phyloP scores from a whole-genome alignment of 1,140 invertebrate genomes.

The Sycobia sp. region DNA sequence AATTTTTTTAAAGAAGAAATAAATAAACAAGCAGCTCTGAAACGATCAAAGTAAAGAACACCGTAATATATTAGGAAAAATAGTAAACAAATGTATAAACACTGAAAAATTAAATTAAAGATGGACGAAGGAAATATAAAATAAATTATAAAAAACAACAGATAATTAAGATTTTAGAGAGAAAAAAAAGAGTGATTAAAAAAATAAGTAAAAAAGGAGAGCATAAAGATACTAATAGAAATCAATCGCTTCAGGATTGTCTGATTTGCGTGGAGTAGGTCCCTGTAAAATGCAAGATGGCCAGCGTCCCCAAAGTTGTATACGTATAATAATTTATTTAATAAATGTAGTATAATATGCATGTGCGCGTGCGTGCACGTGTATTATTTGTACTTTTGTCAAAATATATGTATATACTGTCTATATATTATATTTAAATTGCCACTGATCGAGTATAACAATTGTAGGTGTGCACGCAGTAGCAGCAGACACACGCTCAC shows the following conservation, averaged over 20 bases:
- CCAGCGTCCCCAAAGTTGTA: conserved; percentile 62
- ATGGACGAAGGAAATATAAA: conserved; percentile 40
- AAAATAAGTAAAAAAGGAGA: conserved; percentile 25
- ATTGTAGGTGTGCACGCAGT: conserved; percentile 18
- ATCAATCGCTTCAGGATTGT: conserved; percentile 63
- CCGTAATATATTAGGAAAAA: conserved; percentile 16
- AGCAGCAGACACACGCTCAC: conserved; percentile 49
- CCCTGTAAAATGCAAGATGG: conserved; percentile 63
- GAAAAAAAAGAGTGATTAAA: conserved; percentile 13
- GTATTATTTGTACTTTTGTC: conserved; percentile 34
- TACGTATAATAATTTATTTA: conserved; percentile 46
- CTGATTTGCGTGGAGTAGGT: conserved; percentile 61
- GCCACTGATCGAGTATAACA: conserved; percentile 36
- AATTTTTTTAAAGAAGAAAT: conserved; percentile 40
- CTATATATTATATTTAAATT: conserved; percentile 23
- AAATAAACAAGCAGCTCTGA: conserved; percentile 55
- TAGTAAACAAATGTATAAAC: conserved; percentile 5
- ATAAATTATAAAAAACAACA: conserved; percentile 31
- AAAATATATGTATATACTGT: conserved; percentile 18
- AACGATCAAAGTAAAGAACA: conserved; percentile 61
- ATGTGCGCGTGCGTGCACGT: conserved; percentile 43
- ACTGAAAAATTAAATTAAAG: conserved; percentile 12
- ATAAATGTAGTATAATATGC: conserved; percentile 49
- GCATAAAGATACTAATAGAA: conserved; percentile 48
- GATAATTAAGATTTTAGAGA: too few relatives aligned